phyloP scores from a whole-genome alignment of 2,797 vertebrate genomes.

The Nasua narica region DNA sequence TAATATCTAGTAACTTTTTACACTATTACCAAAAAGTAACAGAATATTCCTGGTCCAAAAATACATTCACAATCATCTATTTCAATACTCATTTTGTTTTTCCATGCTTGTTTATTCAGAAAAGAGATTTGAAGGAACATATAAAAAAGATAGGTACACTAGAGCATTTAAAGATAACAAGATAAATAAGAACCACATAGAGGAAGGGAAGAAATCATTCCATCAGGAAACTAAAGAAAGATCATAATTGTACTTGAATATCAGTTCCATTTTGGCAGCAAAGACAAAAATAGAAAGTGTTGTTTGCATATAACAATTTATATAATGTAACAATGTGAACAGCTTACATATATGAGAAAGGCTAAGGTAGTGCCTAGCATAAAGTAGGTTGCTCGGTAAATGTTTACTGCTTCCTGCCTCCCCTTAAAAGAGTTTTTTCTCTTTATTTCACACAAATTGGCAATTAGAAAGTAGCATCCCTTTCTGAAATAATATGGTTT shows the following conservation, averaged over 20 bases:
- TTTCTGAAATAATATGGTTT: slow-evolving; percentile 6
- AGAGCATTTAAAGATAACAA: neutral
- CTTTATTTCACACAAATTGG: slow-evolving; percentile 7
- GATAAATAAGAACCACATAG: neutral
- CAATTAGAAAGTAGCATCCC: neutral
- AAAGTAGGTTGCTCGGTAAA: neutral
- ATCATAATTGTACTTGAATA: neutral
- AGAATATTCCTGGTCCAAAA: neutral
- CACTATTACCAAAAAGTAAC: neutral
- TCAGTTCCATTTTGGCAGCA: neutral
- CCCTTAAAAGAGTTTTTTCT: neutral
- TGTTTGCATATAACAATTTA: neutral
- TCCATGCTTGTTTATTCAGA: neutral
- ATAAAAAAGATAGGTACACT: neutral
- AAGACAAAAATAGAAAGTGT: neutral
- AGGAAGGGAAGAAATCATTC: neutral
- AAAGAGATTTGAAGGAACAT: neutral
- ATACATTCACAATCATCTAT: neutral
- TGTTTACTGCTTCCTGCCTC: neutral
- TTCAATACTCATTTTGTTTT: neutral
- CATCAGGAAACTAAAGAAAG: neutral
- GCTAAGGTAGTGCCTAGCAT: neutral
- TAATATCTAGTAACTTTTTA: neutral
- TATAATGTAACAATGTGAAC: neutral
- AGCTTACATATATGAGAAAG: neutral